A percentile compares a stretch with the other conserved stretches of the same genome.
Conservation (phyloP, 2,113 vertebrate species). For the Prietella phreatophila region DNA sequence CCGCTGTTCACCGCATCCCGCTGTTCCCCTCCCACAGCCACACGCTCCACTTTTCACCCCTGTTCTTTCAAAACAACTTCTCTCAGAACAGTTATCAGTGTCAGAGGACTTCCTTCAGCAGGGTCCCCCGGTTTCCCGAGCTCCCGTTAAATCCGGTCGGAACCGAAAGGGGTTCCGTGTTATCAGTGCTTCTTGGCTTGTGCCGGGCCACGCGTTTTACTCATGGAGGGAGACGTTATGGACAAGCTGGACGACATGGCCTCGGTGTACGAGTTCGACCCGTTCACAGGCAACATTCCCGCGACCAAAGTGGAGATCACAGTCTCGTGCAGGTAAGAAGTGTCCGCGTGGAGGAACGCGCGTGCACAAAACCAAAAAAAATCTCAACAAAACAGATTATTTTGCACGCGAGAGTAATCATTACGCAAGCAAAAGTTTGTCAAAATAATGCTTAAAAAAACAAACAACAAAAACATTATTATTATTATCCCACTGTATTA, state of each 20-base stretch:
- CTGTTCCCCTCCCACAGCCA: not conserved
- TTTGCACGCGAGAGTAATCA: not conserved
- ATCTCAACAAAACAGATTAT: not conserved
- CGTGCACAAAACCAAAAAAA: not conserved
- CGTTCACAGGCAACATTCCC: conserved; percentile 84
- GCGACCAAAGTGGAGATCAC: conserved; percentile 94
- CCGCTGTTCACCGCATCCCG: not conserved
- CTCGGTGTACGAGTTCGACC: conserved; percentile 84
- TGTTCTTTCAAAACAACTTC: not conserved
- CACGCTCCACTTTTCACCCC: not conserved
- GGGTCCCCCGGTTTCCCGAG: not conserved
- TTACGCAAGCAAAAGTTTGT: not conserved
- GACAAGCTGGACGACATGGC: conserved; percentile 86
- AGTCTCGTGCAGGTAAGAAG: conserved; percentile 87
- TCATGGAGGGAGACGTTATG: conserved; percentile 78
- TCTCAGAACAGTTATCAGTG: not conserved
- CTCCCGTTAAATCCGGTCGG: not conserved
- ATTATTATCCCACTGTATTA: not conserved
- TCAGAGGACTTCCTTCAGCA: not conserved
- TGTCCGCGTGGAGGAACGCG: not conserved
- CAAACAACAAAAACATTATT: not conserved
- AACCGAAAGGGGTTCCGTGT: not conserved
- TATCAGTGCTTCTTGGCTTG: conserved; percentile 1
- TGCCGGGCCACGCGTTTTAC: conserved; percentile 35
- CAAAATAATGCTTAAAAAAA: not conserved